Base-by-base conservation (phyloP, 53 echinoderm and acorn worm species). In the Apostichopus leukothele region DNA sequence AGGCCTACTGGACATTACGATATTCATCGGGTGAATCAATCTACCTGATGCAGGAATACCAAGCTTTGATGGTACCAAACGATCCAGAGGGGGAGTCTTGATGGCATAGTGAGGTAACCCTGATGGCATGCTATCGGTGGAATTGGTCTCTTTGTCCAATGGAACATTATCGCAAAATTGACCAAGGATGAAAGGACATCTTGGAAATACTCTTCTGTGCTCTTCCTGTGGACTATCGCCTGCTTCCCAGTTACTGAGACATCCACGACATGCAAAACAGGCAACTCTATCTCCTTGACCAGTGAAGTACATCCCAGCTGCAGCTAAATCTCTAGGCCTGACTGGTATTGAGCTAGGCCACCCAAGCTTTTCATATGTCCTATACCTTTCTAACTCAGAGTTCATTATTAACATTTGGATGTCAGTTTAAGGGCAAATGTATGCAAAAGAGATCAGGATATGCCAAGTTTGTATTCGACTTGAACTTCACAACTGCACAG, bases 281-380 rank as follows among this genome's bases (percentile, higher is more conserved):
- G 88, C 88, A 4, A 87, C 88, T 52, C 20, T 74, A 21, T 87
- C 88, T 5, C 88, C 75, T 74, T 51, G 74, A 73, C 88, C 88
- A 9, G 75, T 75, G 9, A 75, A 87, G 19, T 87, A 87, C 51
- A 87, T 19, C 3, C 88, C 88, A 20, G 88, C 88, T 22, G 88
- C 75, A 13, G 88, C 88, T 53, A 87, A 75, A 21, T 87, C 88
- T 54, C 88, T 52, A 6, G 88, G 74, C 12, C 1, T 1, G 19
- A 87, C 75, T 74, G 88, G 88, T 4, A 55, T 19, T 19, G 18
- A 75, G 5, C 12, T 19, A 52, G 88, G 88, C 88, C 88, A 87
- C 16, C 54, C 88, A 51, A 12, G 53, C 10, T n/a, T 27, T 51
- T 14, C 51, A 19, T 21, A 87, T 73, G 88, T 75, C 13, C 52